phyloP scores from a whole-genome alignment of 2,113 vertebrate species.

The Coryphaenoides rupestris region DNA sequence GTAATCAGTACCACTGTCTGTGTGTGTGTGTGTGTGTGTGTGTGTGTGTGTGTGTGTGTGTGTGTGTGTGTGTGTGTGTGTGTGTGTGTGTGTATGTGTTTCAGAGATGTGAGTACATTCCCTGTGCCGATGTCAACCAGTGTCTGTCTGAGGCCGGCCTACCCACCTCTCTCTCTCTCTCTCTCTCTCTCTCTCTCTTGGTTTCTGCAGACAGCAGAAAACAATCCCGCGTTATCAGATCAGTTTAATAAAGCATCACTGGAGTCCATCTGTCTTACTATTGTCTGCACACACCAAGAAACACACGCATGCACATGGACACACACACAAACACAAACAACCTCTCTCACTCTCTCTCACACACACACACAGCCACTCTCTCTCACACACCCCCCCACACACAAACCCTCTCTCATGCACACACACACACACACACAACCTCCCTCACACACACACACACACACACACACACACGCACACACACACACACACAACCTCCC shows the following conservation, averaged over 20 bases:
- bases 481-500: background rate
- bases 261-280: conserved; percentile 30
- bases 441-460: background rate
- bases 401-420: no score
- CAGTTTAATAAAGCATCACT: conserved; percentile 32
- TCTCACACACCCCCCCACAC: no score
- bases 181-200: background rate
- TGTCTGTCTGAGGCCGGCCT: background rate
- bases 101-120: background rate
- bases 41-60: conserved; percentile 1
- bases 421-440: no score
- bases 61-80: background rate
- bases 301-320: conserved; percentile 6
- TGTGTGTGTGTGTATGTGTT: conserved; percentile 4
- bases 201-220: conserved; percentile 28
- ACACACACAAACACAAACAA: background rate
- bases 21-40: conserved; percentile 2
- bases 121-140: background rate
- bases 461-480: background rate
- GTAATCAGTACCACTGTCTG: background rate
- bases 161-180: background rate
- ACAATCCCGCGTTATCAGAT: conserved; percentile 24
- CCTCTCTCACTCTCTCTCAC: background rate
- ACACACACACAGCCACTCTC: background rate
- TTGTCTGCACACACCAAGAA: background rate